A percentile compares a stretch with the other conserved stretches of the same genome.
Conservation (phyloP, 2,113 vertebrate species). For the Gnathonemus echidnorhynchus region DNA sequence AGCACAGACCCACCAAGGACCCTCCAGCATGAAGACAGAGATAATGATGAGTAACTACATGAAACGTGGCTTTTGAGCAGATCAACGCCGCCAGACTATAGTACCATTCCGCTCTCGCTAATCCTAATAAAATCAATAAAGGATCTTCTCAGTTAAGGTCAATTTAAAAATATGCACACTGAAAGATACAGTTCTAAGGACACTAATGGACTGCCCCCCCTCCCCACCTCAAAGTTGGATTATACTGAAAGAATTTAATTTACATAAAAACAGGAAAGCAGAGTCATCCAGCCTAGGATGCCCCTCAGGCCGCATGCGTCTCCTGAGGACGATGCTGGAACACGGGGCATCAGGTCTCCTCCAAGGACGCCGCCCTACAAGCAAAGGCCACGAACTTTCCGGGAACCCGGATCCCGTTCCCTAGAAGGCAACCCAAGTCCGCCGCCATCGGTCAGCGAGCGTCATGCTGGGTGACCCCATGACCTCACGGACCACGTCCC, state of each 20-base stretch:
- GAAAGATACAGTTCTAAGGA: neutral
- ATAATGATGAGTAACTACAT: neutral
- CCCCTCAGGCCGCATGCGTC: neutral
- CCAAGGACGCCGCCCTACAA: neutral
- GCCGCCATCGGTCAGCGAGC: neutral
- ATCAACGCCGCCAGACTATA: neutral
- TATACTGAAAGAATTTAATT: neutral
- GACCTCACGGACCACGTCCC: neutral
- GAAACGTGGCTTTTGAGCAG: neutral
- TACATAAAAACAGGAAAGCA: neutral
- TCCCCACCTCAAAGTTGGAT: neutral
- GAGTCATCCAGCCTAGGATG: neutral
- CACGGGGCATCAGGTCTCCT: neutral
- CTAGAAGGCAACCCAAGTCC: neutral
- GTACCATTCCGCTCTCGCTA: neutral
- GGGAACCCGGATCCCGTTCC: neutral
- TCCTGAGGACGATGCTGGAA: neutral
- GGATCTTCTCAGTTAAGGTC: neutral
- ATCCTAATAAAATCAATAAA: neutral
- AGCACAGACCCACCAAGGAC: neutral
- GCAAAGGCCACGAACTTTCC: neutral
- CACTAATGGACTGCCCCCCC: neutral
- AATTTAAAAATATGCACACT: neutral
- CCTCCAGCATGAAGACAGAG: neutral
- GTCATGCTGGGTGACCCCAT: neutral